A percentile compares a stretch with the other conserved stretches of the same genome.
These are phyloP conservation scores for Melanogrammus aeglefinus DNA, from an alignment of 2,797 vertebrate genomes.

Conservation along the genomic window DNA sequence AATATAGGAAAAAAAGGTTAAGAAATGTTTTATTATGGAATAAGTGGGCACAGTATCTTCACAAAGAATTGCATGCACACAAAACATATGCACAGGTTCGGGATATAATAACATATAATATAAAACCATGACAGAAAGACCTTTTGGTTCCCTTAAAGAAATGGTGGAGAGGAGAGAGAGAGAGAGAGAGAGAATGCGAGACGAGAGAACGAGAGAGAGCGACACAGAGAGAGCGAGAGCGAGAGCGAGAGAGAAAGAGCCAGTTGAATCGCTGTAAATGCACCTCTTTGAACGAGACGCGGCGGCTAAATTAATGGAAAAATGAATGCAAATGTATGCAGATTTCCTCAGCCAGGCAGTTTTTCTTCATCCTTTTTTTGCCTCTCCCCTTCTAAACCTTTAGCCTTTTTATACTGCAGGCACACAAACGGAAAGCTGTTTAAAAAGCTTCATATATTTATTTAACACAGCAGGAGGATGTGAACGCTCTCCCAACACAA, in stretches of 20 bases:
- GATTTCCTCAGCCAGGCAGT: constrained; percentile 69
- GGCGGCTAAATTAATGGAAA: constrained; percentile 67
- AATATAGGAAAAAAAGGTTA: background rate
- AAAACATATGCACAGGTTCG: background rate
- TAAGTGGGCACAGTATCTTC: background rate
- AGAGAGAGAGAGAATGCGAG: background rate
- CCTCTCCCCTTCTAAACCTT: constrained; percentile 53
- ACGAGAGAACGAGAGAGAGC: too few relatives aligned
- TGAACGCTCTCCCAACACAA: constrained; percentile 69
- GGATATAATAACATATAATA: background rate
- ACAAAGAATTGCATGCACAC: background rate
- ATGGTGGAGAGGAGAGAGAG: background rate
- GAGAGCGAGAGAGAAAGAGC: too few relatives aligned
- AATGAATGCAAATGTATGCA: constrained; percentile 82
- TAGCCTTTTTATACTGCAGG: constrained; percentile 74
- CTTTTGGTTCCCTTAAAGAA: background rate
- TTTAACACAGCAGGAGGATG: constrained; percentile 61
- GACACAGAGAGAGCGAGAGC: too few relatives aligned
- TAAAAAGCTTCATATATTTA: constrained; percentile 78
- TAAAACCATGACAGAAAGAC: background rate
- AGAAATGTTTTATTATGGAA: background rate
- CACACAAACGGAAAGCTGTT: constrained; percentile 72
- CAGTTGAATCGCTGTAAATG: constrained; percentile 51
- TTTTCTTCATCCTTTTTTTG: constrained; percentile 21
- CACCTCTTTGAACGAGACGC: constrained; percentile 49